These are phyloP conservation scores for Dolomedes plantarius DNA, from an alignment of 2,888 invertebrate species.

Conservation along the genomic window DNA sequence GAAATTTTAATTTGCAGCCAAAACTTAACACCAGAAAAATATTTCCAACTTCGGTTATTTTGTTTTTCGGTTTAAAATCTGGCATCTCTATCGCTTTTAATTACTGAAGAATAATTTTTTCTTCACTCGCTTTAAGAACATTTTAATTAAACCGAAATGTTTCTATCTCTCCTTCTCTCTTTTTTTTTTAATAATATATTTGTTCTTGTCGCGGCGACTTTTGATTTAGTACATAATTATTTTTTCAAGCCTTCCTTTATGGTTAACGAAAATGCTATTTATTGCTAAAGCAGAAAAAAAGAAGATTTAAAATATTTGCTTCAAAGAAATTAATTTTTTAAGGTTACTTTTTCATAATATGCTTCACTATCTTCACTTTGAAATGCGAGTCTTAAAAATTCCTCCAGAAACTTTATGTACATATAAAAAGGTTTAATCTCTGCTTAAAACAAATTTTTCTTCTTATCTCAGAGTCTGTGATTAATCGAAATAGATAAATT, in stretches of 20 bases:
- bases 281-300: not conserved
- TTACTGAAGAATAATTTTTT: slow-evolving; percentile 34
- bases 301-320: slow-evolving; percentile 3
- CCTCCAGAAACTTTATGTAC: not conserved
- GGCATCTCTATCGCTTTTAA: slow-evolving; percentile 46
- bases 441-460: slow-evolving; percentile 13
- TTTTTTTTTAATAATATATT: not conserved
- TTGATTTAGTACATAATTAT: slow-evolving; percentile 34
- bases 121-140: slow-evolving; percentile 29
- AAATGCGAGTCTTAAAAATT: not conserved
- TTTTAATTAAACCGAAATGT: slow-evolving; percentile 63
- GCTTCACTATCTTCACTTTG: not conserved
- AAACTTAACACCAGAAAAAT: slow-evolving; percentile 49
- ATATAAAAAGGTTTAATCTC: not conserved
- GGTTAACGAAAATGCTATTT: slow-evolving; percentile 21
- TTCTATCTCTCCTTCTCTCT: slow-evolving; percentile 15
- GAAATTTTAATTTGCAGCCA: slow-evolving; percentile 59
- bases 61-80: slow-evolving; percentile 49
- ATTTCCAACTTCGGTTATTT: slow-evolving; percentile 27
- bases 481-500: not conserved
- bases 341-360: slow-evolving; percentile 4
- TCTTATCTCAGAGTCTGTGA: not conserved
- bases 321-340: slow-evolving; percentile 16
- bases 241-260: slow-evolving; percentile 15
- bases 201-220: slow-evolving; percentile 33